Evolutionary conservation across 2,888 invertebrate genomes (phyloP), one percentile per base, ranked within the genome.

Genomic region (Hipparchia sbordonii): DNA sequence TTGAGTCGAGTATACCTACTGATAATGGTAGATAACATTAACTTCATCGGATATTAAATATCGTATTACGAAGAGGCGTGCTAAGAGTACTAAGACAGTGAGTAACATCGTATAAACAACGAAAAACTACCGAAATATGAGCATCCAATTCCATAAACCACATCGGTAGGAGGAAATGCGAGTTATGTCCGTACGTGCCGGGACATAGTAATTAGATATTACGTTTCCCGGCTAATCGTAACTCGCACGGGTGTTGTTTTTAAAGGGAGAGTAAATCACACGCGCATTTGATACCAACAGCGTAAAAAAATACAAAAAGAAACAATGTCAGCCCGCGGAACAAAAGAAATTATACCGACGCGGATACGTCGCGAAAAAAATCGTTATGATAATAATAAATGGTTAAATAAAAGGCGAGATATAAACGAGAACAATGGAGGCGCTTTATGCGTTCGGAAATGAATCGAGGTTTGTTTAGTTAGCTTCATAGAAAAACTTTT

Each of bases 151-250:
- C 91, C 92, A 92, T 93, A 93, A 93, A 93, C 89, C 92, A 92
- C 92, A 90, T 90, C 85, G 89, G 90, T 85, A 82, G 88, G 88
- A 89, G 92, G 92, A 91, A 91, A 87, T 80, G 86, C 89, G 90
- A 93, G 92, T 92, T 93, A 93, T 90, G 90, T 85, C 81, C 81
- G 91, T 91, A 92, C 93, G 93, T 93, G 93, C 92, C 85, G 85
- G 85, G 87, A 87, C 93, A 93, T 93, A 92, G 91, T 93, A 93
- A 93, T 93, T 93, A 93, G 92, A 93, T 93, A 93, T 93, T 93
- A 93, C 89, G 86, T 84, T 85, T 84, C 87, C 87, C 83, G 82
- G 87, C 91, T 93, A 93, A 93, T 93, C 91, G 93, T 91, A 91
- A 91, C 92, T 92, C 90, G 89, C 90, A 89, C 89, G 91, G 90